A percentile compares a stretch with the other conserved stretches of the same genome.
phyloP scores from a whole-genome alignment of 2,797 vertebrate species.

The Gambusia yucatana region DNA sequence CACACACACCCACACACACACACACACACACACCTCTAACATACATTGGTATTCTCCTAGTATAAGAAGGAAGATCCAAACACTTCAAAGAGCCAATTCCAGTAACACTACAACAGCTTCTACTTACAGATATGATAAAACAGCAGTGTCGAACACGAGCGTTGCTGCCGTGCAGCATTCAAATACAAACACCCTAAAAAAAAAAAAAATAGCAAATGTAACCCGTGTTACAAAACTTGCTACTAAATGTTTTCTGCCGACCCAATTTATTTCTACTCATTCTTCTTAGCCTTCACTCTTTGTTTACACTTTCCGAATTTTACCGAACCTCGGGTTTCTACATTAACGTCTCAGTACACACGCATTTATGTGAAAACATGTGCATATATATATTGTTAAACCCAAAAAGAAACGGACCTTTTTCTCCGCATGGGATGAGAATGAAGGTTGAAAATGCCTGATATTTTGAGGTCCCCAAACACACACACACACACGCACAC shows the following conservation, averaged over 20 bases:
- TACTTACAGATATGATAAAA: constrained; percentile 50
- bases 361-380: constrained; percentile 7
- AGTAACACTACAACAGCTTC: constrained; percentile 55
- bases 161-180: constrained; percentile 39
- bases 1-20: neutral
- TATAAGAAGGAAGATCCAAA: constrained; percentile 57
- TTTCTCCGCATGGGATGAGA: neutral
- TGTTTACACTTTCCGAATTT: constrained; percentile 39
- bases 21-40: constrained; percentile 19
- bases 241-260: constrained; percentile 59
- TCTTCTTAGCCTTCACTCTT: constrained; percentile 35
- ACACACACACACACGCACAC: constrained; percentile 18
- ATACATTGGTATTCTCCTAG: constrained; percentile 71
- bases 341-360: constrained; percentile 15
- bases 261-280: constrained; percentile 65
- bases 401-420: constrained; percentile 10
- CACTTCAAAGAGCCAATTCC: constrained; percentile 73
- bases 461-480: constrained; percentile 50
- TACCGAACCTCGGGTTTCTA: constrained; percentile 31
- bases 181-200: constrained; percentile 37
- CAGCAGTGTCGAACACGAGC: constrained; percentile 44
- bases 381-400: neutral
- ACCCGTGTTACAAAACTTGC: constrained; percentile 46
- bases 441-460: constrained; percentile 28
- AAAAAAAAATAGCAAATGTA: constrained; percentile 18